phyloP scores from a whole-genome alignment of 2,888 invertebrate genomes.

The Operophtera brumata region DNA sequence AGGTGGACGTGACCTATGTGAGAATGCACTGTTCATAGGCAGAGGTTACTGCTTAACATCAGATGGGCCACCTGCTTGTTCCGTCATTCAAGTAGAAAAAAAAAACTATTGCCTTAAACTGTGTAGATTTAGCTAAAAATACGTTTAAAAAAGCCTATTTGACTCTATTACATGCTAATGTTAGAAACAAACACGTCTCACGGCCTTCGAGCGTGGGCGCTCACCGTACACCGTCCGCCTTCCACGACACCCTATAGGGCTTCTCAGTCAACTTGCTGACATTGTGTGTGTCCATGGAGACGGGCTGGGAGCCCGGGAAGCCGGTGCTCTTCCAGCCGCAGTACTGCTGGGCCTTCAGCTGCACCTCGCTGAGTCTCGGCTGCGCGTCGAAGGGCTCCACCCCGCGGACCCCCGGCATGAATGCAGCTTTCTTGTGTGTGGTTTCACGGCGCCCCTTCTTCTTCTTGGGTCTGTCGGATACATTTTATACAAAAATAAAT shows the following conservation, averaged over 20 bases:
- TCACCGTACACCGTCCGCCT: constrained; percentile 97
- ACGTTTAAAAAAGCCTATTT: no score
- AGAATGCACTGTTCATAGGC: no score
- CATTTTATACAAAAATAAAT: no score
- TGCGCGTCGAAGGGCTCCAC: constrained; percentile 86
- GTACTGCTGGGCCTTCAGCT: constrained; percentile 86
- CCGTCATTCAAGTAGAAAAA: no score
- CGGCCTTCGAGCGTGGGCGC: no score
- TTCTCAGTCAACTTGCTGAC: constrained; percentile 86
- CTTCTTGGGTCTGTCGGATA: constrained; percentile 24
- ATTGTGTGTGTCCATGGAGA: constrained; percentile 95
- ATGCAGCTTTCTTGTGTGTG: constrained; percentile 83
- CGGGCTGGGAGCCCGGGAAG: constrained; percentile 98
- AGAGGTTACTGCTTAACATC: no score
- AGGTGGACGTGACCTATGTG: no score
- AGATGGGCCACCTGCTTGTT: no score
- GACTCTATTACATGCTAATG: no score
- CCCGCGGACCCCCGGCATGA: constrained; percentile 93
- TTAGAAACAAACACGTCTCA: no score
- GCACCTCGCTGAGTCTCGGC: constrained; percentile 82
- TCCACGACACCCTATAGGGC: constrained; percentile 99
- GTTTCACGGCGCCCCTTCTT: constrained; percentile 76
- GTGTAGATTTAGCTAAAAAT: no score
- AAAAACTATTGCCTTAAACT: no score
- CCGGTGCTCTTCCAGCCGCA: constrained; percentile 89